Percentiles rank a stretch among this genome's conserved stretches.
Evolutionary conservation across 2,797 vertebrate species (phyloP).

Genomic region (Poeciliopsis turneri): DNA sequence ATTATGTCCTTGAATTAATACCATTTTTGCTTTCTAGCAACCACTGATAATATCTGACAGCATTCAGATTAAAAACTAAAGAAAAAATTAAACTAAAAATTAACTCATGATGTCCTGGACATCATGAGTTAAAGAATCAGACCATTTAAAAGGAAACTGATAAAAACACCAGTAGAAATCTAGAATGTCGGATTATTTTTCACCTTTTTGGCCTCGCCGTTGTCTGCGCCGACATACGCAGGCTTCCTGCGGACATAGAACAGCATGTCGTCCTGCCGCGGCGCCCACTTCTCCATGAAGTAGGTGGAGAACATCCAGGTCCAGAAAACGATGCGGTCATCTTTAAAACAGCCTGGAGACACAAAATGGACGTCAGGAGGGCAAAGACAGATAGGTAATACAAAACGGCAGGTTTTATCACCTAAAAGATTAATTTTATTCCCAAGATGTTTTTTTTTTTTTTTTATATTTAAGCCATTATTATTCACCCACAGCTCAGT

Average conservation of each 20-base stretch:
- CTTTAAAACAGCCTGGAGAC: constrained; percentile 90
- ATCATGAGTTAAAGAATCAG: too few relatives aligned
- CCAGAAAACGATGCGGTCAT: constrained; percentile 98
- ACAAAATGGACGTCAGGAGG: neutral
- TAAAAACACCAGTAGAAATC: neutral
- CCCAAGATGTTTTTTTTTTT: too few relatives aligned
- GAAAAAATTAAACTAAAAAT: too few relatives aligned
- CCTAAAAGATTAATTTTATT: neutral
- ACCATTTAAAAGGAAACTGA: neutral
- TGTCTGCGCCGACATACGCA: constrained; percentile 78
- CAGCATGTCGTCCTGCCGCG: constrained; percentile 95
- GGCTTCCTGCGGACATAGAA: constrained; percentile 94
- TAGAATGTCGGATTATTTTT: neutral
- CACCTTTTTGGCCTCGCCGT: constrained; percentile 88
- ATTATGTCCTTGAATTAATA: too few relatives aligned
- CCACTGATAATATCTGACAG: neutral
- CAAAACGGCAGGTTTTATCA: neutral
- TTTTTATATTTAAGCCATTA: neutral
- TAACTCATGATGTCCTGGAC: too few relatives aligned
- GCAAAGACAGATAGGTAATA: neutral
- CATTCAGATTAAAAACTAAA: too few relatives aligned
- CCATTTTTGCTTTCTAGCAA: neutral
- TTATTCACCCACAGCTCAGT: neutral
- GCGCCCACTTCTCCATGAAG: constrained; percentile 96
- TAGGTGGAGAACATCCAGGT: constrained; percentile 99